Base-by-base conservation (phyloP, 1,140 invertebrate genomes). In the Tetramorium simillimum region DNA sequence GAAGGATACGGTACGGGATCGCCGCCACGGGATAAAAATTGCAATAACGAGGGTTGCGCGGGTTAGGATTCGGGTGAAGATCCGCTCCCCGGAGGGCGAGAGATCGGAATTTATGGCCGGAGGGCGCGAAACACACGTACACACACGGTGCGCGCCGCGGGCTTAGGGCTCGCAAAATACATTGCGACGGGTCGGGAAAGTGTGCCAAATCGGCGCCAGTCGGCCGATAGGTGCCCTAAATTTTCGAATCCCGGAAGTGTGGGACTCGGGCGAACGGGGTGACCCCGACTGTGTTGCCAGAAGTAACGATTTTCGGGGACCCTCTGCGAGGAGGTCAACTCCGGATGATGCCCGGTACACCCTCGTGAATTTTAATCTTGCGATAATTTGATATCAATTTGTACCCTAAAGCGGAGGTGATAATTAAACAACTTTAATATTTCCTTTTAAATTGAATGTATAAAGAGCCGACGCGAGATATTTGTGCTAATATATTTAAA, bases 161-260 rank as follows among this genome's bases (percentile, higher is more conserved):
- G 72, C 40, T 85, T 85, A 85, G 81, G 81, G 86, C n/a, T 85
- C 37, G 69, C 72, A 63, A 76, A 77, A 67, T 76, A 53, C 86
- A n/a, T 88, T 88, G 84, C 73, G 87, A 65, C 46, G 84, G 65
- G 87, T 88, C 87, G 75, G 87, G 84, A 88, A 85, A 85, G 33
- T 73, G 82, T 85, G 86, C 81, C 86, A 77, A 85, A 85, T 76
- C 78, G 76, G 53, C 76, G 73, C 72, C 73, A 76, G 60, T 24
- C 62, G 53, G 53, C 67, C 67, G 65, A 86, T 86, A 65, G 84
- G 14, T 18, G 73, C 14, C 76, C 75, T 86, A 82, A 82, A 82
- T 82, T 70, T 81, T 82, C 53, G 43, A 82, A 53, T 86, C 67
- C 58, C 63, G 28, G 85, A 65, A 80, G 62, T 51, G 58, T 24